Evolutionary conservation across 2,797 vertebrate species (phyloP).

Genomic region (Anniella stebbinsi): DNA sequence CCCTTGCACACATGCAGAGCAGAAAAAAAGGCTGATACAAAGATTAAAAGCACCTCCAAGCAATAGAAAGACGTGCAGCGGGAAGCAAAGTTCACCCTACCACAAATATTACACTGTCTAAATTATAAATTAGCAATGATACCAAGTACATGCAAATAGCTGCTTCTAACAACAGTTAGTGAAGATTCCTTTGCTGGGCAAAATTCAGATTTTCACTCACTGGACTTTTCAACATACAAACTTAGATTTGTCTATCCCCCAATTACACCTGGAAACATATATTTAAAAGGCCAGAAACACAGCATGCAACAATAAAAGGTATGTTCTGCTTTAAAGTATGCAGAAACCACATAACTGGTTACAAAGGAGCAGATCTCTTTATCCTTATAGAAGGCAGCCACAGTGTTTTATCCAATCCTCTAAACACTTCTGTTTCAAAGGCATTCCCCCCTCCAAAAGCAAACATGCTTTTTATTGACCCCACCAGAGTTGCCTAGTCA

Average conservation of each 20-base stretch:
- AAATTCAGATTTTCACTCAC: conserved; percentile 48
- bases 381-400: conserved; percentile 28
- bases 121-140: not conserved
- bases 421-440: not conserved
- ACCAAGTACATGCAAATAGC: not conserved
- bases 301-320: conserved; percentile 27
- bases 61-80: not conserved
- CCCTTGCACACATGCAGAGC: not conserved
- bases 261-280: not conserved
- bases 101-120: conserved; percentile 24
- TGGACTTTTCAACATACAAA: conserved; percentile 41
- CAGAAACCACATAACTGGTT: not conserved
- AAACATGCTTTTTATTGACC: conserved; percentile 21
- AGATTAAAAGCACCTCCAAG: conserved; percentile 23
- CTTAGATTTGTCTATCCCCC: not conserved
- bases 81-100: not conserved
- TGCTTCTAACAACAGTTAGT: conserved; percentile 8
- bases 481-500: not conserved
- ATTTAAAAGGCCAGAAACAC: not conserved
- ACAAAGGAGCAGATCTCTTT: conserved; percentile 44
- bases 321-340: accelerated
- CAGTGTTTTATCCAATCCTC: conserved; percentile 25
- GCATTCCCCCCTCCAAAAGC: conserved; percentile 7
- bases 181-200: not conserved
- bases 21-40: conserved; percentile 54